These are phyloP conservation scores for Papilio protenor DNA, from an alignment of 2,888 invertebrate genomes.

Conservation along the genomic window DNA sequence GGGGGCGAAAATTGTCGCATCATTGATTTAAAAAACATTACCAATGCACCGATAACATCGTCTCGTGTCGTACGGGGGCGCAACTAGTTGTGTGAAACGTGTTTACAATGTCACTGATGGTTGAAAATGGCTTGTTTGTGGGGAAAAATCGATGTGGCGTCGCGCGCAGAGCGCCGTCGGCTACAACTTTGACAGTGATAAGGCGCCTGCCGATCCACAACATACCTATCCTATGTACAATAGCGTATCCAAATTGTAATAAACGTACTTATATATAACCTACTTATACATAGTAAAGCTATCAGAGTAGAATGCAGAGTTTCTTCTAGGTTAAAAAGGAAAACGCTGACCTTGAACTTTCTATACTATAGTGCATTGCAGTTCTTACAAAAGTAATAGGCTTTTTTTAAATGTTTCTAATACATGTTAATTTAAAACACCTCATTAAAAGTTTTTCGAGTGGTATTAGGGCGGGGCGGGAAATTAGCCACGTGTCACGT, in stretches of 20 bases:
- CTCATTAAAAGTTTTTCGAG: neutral
- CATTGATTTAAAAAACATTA: conserved; percentile 64
- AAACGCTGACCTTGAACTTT: neutral
- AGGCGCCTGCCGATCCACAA: conserved; percentile 52
- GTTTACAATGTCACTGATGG: conserved; percentile 74
- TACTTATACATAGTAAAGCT: conserved; percentile 7
- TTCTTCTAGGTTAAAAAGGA: neutral
- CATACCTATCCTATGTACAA: conserved; percentile 54
- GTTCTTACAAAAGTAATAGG: neutral
- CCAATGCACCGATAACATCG: conserved; percentile 60
- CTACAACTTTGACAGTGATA: conserved; percentile 65
- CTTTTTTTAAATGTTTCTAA: neutral
- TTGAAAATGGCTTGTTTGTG: conserved; percentile 75
- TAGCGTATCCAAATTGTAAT: conserved; percentile 32
- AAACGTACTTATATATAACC: conserved; percentile 2
- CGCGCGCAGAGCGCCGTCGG: conserved; percentile 73
- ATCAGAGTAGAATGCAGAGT: neutral
- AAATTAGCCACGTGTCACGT: neutral
- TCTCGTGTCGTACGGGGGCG: conserved; percentile 48
- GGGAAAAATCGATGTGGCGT: conserved; percentile 80
- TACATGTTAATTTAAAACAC: neutral
- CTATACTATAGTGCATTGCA: neutral
- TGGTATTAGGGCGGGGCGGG: neutral
- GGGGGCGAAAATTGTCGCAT: conserved; percentile 65
- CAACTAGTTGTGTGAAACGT: conserved; percentile 66